Percentiles rank a stretch among this genome's conserved stretches.
phyloP scores from a whole-genome alignment of 2,888 invertebrate species.

The Barypeithes pellucidus region DNA sequence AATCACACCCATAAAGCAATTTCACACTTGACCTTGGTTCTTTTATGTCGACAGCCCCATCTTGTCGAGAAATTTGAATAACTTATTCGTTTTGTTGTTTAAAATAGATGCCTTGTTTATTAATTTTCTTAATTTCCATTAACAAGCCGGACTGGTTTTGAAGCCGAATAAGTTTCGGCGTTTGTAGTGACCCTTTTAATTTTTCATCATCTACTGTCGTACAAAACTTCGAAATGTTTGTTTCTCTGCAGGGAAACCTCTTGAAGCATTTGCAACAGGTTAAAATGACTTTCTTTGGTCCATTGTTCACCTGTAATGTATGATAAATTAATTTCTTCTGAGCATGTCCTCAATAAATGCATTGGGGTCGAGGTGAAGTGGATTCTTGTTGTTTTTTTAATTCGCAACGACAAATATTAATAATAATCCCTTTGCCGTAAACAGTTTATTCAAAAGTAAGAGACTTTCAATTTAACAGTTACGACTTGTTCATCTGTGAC shows the following conservation, averaged over 20 bases:
- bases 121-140: neutral
- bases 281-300: too few relatives aligned
- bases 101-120: constrained; percentile 16
- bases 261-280: too few relatives aligned
- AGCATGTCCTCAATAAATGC: constrained; percentile 1
- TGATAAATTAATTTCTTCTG: neutral
- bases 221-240: too few relatives aligned
- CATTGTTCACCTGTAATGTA: too few relatives aligned
- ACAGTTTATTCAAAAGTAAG: constrained; percentile 10
- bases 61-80: constrained; percentile 36
- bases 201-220: too few relatives aligned
- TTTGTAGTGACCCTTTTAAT: too few relatives aligned
- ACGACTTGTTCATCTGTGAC: constrained; percentile 31
- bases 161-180: too few relatives aligned
- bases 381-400: neutral
- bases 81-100: constrained; percentile 30
- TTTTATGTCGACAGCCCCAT: constrained; percentile 38
- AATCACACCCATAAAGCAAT: constrained; percentile 27
- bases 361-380: constrained; percentile 30
- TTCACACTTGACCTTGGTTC: constrained; percentile 35
- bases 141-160: neutral
- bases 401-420: constrained; percentile 25
- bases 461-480: constrained; percentile 39
- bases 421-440: neutral
- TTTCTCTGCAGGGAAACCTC: too few relatives aligned